Evolutionary conservation across 2,888 invertebrate genomes (phyloP).

Genomic region (Rhamnusium bicolor): DNA sequence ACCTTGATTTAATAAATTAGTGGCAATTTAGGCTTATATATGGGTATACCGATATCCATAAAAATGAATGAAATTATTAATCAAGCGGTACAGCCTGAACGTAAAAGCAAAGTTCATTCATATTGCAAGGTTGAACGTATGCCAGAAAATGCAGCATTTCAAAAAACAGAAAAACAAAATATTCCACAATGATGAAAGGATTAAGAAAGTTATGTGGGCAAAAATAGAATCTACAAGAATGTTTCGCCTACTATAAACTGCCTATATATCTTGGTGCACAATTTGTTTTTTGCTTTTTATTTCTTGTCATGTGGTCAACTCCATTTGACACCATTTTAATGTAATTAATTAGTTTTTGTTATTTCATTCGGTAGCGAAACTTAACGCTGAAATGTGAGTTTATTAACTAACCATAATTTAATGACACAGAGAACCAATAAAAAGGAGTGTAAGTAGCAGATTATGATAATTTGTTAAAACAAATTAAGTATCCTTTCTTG

Average conservation of each 20-base stretch:
- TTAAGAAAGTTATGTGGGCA: conserved; percentile 55
- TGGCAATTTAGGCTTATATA: neutral
- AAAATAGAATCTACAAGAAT: conserved; percentile 56
- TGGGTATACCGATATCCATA: conserved; percentile 9
- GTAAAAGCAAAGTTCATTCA: conserved; percentile 62
- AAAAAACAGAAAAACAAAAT: conserved; percentile 48
- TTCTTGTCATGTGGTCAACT: conserved; percentile 17
- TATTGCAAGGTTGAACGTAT: conserved; percentile 60
- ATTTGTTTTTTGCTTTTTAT: conserved; percentile 6
- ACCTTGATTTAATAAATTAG: neutral
- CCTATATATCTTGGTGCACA: conserved; percentile 35
- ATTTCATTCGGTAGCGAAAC: neutral
- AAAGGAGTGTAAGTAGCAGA: no score
- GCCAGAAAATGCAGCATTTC: conserved; percentile 57
- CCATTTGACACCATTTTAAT: neutral
- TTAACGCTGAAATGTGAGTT: no score
- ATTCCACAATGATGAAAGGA: conserved; percentile 59
- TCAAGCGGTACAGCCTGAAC: conserved; percentile 35
- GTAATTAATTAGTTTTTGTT: neutral
- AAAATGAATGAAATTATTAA: conserved; percentile 24
- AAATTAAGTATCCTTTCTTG: no score
- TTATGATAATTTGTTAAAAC: no score
- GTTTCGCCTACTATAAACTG: conserved; percentile 43
- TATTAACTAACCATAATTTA: no score
- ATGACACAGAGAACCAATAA: no score